phyloP scores from a whole-genome alignment of 2,797 vertebrate genomes.

The Bradypodion ventrale region DNA sequence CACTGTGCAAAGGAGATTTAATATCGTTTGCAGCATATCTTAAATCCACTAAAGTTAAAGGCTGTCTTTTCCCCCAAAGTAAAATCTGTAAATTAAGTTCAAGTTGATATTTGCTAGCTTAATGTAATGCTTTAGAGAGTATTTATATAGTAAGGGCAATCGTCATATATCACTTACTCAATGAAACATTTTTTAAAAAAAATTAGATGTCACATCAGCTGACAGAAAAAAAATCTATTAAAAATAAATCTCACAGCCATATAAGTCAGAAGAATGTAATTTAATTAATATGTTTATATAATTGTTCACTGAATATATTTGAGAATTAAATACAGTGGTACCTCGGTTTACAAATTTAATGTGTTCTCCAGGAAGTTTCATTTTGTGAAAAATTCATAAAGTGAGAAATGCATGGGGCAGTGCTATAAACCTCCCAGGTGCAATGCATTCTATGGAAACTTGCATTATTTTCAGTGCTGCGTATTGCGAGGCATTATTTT shows the following conservation, averaged over 20 bases:
- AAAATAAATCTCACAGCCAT: conserved; percentile 56
- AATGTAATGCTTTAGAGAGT: conserved; percentile 66
- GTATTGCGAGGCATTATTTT: too few relatives aligned
- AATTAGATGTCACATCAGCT: conserved; percentile 54
- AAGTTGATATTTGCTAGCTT: conserved; percentile 68
- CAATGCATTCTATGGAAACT: too few relatives aligned
- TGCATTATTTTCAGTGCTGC: too few relatives aligned
- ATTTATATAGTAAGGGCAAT: conserved; percentile 55
- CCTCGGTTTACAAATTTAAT: too few relatives aligned
- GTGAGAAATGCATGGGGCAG: too few relatives aligned
- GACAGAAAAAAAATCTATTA: conserved; percentile 66
- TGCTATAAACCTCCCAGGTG: too few relatives aligned
- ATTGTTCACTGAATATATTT: conserved; percentile 34
- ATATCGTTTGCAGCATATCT: conserved; percentile 41
- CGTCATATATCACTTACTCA: conserved; percentile 58
- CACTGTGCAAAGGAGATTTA: conserved; percentile 3
- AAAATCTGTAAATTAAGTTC: conserved; percentile 53
- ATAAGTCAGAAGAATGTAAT: conserved; percentile 42
- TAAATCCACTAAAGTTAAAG: conserved; percentile 54
- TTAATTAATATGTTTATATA: conserved; percentile 39
- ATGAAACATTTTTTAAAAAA: conserved; percentile 39
- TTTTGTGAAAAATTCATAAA: too few relatives aligned
- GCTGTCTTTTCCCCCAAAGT: conserved; percentile 41
- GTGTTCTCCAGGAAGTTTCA: too few relatives aligned
- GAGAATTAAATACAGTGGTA: too few relatives aligned